Conservation (phyloP, 2,797 vertebrate species). For the Taeniopygia guttata region DNA sequence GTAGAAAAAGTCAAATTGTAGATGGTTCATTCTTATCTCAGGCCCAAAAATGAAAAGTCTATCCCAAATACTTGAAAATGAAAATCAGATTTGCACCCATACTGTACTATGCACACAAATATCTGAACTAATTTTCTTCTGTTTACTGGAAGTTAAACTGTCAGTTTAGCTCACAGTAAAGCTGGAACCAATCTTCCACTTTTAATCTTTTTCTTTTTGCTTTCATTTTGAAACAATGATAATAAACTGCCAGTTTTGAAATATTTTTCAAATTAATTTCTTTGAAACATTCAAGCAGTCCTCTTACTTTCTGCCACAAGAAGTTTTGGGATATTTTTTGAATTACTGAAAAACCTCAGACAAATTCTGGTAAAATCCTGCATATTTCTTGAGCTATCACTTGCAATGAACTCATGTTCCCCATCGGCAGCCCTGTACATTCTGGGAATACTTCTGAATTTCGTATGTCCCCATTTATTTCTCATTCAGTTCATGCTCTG, state of each 20-base stretch:
- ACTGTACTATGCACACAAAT: not conserved
- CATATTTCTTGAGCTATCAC: not conserved
- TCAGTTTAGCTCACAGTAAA: not conserved
- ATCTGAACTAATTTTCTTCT: not conserved
- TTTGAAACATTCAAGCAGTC: not conserved
- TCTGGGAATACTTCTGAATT: not conserved
- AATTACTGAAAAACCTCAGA: not conserved
- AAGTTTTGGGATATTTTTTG: not conserved
- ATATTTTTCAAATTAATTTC: not conserved
- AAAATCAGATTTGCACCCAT: not conserved
- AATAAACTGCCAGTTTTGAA: not conserved
- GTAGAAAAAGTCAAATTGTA: not conserved
- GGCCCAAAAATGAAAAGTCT: not conserved
- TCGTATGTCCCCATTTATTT: not conserved
- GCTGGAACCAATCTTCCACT: not conserved
- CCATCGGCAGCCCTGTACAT: not conserved
- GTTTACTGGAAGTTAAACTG: not conserved
- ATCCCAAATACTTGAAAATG: not conserved
- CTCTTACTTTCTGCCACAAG: not conserved
- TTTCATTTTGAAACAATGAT: not conserved
- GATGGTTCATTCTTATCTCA: not conserved
- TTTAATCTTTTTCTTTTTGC: not conserved
- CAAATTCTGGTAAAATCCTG: not conserved
- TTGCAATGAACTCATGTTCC: not conserved
- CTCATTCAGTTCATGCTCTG: not conserved